Evolutionary conservation across 2,113 vertebrate species (phyloP), one percentile per base, ranked within the genome.

Genomic region (Tupaia tana): DNA sequence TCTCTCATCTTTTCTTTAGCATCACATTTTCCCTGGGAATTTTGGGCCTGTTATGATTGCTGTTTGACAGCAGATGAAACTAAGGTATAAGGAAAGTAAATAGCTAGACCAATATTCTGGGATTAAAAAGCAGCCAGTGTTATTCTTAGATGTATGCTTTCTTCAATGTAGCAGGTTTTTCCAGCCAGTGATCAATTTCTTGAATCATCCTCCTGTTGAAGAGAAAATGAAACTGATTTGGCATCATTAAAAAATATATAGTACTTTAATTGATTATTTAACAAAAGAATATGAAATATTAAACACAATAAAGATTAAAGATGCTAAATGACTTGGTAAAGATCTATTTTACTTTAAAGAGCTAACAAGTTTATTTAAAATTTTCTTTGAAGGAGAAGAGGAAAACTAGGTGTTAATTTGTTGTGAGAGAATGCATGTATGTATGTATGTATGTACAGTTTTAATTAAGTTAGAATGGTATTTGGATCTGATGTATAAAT

Each of bases 201-300:
- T 96, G 91, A 93, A 97, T 98, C 75, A 90, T 97, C 64, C 81
- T 97, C 43, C 43, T 97, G 94, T 97, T 93, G 92, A 96, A 96
- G 78, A 95, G 94, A 94, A 96, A 98, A 83, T 96, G 91, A 98
- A 93, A 94, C 79, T 84, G 74, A 98, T 97, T 96, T 98, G 94
- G 58, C 95, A 98, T 97, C 91, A 97, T 98, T 97, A 96, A 69
- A 95, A 96, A 96, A 94, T 93, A 92, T 95, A 90, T 34, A 96
- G 97, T 96, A 97, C 93, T 89, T 98, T 98, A 98, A 98, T 97
- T 97, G 96, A 98, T 98, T 97, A 97, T 71, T 98, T 98, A 95
- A 98, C 97, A 97, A 97, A 98, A 97, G 92, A 97, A 98, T 96
- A 95, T 98, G 94, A 98, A 97, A 93, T 95, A 98, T 95, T 97